Conservation (phyloP, 2,797 vertebrate genomes). For the Poecilia velifera region DNA sequence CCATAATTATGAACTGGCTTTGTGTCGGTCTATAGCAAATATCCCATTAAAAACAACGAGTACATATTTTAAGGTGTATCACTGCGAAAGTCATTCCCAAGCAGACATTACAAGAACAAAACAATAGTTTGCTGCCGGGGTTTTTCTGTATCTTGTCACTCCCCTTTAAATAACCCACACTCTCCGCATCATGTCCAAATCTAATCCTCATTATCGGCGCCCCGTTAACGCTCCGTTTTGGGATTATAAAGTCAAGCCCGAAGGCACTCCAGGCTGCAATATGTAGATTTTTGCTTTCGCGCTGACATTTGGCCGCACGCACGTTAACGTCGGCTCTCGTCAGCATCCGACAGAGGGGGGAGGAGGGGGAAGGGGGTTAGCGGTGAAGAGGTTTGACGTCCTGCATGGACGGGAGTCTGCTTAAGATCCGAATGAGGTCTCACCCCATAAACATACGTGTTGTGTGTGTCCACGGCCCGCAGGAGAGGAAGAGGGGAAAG, state of each 20-base stretch:
- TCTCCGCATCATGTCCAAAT: constrained; percentile 42
- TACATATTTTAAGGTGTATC: neutral
- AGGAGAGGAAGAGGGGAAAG: constrained; percentile 35
- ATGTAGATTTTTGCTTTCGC: constrained; percentile 30
- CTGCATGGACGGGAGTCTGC: constrained; percentile 59
- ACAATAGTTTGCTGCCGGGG: constrained; percentile 13
- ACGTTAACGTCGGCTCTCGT: constrained; percentile 60
- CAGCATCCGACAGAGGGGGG: constrained; percentile 36
- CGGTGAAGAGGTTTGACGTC: constrained; percentile 38
- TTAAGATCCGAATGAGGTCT: constrained; percentile 60
- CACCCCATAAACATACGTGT: constrained; percentile 45
- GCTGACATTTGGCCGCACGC: constrained; percentile 48
- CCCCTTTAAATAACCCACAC: constrained; percentile 44
- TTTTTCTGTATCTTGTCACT: constrained; percentile 34
- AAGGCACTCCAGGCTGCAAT: constrained; percentile 50
- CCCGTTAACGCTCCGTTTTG: constrained; percentile 47
- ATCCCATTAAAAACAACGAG: neutral
- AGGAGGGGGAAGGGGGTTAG: too few relatives aligned
- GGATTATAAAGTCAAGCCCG: constrained; percentile 50
- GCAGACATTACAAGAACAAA: constrained; percentile 14
- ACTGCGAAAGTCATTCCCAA: neutral
- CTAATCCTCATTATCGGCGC: constrained; percentile 58
- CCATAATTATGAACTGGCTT: neutral
- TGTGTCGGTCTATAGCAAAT: neutral
- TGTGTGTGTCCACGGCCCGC: constrained; percentile 54